A percentile compares a stretch with the other conserved stretches of the same genome.
These are phyloP conservation scores for Agapostemon virescens DNA, from an alignment of 2,888 invertebrate species.

Conservation along the genomic window DNA sequence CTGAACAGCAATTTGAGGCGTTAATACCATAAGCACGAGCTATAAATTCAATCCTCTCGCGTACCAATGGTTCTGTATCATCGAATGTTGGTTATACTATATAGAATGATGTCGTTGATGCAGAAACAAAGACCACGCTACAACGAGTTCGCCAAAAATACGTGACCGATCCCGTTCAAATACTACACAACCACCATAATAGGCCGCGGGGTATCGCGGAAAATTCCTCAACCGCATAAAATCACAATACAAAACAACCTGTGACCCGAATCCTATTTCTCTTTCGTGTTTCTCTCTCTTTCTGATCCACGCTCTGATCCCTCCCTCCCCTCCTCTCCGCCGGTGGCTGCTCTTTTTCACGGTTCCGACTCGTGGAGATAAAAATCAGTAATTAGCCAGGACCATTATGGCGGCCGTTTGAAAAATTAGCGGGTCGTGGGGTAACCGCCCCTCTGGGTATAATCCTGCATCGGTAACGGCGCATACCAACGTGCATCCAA, in stretches of 20 bases:
- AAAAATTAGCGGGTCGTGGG: slow-evolving; percentile 79
- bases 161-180: slow-evolving; percentile 17
- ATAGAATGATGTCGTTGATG: background rate
- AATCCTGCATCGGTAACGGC: slow-evolving; percentile 74
- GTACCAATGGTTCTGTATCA: background rate
- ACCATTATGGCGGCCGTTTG: slow-evolving; percentile 79
- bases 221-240: slow-evolving; percentile 49
- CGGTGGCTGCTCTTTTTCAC: slow-evolving; percentile 42
- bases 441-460: slow-evolving; percentile 80
- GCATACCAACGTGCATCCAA: slow-evolving; percentile 74
- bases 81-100: background rate
- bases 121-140: slow-evolving; percentile 2
- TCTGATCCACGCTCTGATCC: slow-evolving; percentile 15
- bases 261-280: slow-evolving; percentile 58
- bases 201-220: slow-evolving; percentile 34
- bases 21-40: background rate
- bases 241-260: slow-evolving; percentile 50
- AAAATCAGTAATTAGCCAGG: slow-evolving; percentile 80
- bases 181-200: slow-evolving; percentile 16
- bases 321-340: background rate
- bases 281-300: slow-evolving; percentile 25
- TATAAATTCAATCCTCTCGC: background rate
- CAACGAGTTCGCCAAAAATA: slow-evolving; percentile 28
- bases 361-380: slow-evolving; percentile 74
- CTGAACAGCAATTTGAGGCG: background rate